phyloP scores from a whole-genome alignment of 2,888 invertebrate genomes.

The Apotomis capreana region DNA sequence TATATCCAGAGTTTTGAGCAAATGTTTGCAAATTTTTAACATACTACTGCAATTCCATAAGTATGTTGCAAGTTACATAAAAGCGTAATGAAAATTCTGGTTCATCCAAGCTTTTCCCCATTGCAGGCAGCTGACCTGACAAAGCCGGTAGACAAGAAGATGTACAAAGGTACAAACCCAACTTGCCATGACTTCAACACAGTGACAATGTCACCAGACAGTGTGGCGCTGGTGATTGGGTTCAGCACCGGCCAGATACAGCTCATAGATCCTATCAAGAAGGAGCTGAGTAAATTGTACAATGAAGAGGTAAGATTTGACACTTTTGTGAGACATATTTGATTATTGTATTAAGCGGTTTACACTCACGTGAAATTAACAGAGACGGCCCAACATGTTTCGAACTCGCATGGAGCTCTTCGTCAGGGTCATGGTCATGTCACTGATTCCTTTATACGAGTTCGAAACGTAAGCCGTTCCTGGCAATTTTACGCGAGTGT shows the following conservation, averaged over 20 bases:
- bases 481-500: too few relatives aligned
- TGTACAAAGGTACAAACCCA: constrained; percentile 99
- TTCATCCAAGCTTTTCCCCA: constrained; percentile 20
- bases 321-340: background rate
- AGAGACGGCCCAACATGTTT: too few relatives aligned
- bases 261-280: constrained; percentile 97
- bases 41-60: too few relatives aligned
- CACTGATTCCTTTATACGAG: too few relatives aligned
- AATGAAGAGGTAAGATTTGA: constrained; percentile 94
- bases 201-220: constrained; percentile 90
- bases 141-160: constrained; percentile 98
- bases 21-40: too few relatives aligned
- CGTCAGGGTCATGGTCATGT: too few relatives aligned
- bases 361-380: too few relatives aligned
- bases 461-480: too few relatives aligned
- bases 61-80: too few relatives aligned
- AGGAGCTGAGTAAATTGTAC: constrained; percentile 97
- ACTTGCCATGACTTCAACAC: constrained; percentile 99
- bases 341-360: too few relatives aligned
- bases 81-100: background rate
- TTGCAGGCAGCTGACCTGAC: constrained; percentile 95
- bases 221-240: constrained; percentile 96
- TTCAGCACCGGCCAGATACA: constrained; percentile 99
- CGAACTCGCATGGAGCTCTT: too few relatives aligned
- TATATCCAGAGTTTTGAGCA: too few relatives aligned